Evolutionary conservation across 1,140 invertebrate species (phyloP), one percentile per base, ranked within the genome.

Genomic region (Hydropsyche tenuis): DNA sequence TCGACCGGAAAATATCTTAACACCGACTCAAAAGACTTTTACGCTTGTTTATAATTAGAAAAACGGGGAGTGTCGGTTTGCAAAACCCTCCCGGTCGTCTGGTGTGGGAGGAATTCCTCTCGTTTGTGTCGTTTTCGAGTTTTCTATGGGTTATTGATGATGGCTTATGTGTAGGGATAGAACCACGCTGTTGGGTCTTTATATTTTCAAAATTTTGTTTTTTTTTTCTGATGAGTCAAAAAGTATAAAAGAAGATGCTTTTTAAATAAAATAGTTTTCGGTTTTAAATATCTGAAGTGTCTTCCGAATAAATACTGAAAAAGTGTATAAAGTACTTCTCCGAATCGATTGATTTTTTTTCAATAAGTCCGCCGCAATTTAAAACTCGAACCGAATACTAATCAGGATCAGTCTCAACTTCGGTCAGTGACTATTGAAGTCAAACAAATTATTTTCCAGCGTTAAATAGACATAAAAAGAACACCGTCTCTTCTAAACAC

Each of bases 1-100:
- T 70, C 68, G 68, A 56, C 68, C 68, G 68, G 68, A 70, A 70
- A 70, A 70, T 70, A 70, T 70, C 68, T 70, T 70, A 53, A 42
- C 68, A 56, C 65, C n/a, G 45, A 43, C 63, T 69, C 66, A 48
- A 37, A 69, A 69, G 18, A 30, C 27, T 37, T 18, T 27, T 12
- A 7, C 46, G 14, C 43, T 51, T 11, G 7, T 1, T 25, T 63
- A 37, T 63, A n/a, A 63, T 37, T 37, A 63, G 48, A 53, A 18
- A 3, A 48, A 16, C 16, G 20, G 16, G 48, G 48, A 53, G 48
- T 53, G 48, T 53, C 48, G 22, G 56, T 14, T 60, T 60, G 20
- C 56, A 23, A 14, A 20, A 2, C 22, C 22, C 9, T 11, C 23
- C 22, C 14, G 20, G 11, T 14, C 56, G 56, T 23, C 20, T 60